Evolutionary conservation across 2,888 invertebrate species (phyloP), one percentile per base, ranked within the genome.

Genomic region (Lasioglossum figueresi): DNA sequence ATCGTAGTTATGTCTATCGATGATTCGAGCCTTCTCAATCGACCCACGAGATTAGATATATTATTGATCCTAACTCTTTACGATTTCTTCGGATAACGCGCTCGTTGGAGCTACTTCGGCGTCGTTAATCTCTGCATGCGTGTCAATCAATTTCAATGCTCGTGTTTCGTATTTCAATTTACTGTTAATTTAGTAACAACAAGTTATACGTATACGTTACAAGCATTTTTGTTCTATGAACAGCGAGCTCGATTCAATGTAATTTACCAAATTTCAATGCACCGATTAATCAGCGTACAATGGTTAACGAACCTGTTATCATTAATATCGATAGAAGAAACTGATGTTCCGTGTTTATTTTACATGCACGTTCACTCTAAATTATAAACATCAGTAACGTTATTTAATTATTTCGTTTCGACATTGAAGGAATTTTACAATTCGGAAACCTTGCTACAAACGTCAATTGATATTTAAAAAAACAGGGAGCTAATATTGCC

Each of bases 11-110:
- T 52, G 27, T 16, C 59, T 59, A 5, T 63, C 43, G 76, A 78
- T 66, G 77, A 79, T 70, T 71, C 45, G 63, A 48, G 63, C 40
- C 43, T 59, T 56, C 56, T 56, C 34, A 66, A 84, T 52, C 80
- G 73, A 34, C n/a, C 31, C 19, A 4, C 10, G 4, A 16, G 56
- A 43, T 56, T n/a, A 56, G 56, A n/a, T n/a, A 10, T 52, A 52
- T n/a, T 4, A n/a, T 4, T n/a, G 1, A 56, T 27, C 31, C 63
- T 31, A 27, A 27, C 23, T 1, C 8, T n/a, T 31, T 6, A 16
- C 16, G 5, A 63, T 31, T 31, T 27, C 4, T 27, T 27, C 14
- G 12, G 10, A 4, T 14, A 31, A 27, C 27, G 14, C 63, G 27
- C 16, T 63, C 6, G 2, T 63, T 27, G 1, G 27, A 27, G 59